These are phyloP conservation scores for Theretra japonica DNA, from an alignment of 2,888 invertebrate species.

Conservation along the genomic window DNA sequence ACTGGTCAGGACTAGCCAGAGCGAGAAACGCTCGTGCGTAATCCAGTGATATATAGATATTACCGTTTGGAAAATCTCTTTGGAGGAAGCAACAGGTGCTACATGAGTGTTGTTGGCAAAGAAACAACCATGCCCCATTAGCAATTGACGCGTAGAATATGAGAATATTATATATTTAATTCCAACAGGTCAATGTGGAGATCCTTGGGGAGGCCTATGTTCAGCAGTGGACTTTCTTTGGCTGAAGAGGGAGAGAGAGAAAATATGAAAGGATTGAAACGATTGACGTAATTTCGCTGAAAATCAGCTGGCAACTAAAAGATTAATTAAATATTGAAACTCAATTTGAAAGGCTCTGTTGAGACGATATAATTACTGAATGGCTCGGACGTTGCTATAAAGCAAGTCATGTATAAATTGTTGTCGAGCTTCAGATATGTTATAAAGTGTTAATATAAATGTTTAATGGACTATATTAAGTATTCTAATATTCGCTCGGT, in stretches of 20 bases:
- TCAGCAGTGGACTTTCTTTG: too few relatives aligned
- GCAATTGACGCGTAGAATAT: conserved; percentile 40
- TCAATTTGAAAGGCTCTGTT: conserved; percentile 39
- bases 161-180: too few relatives aligned
- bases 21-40: conserved; percentile 76
- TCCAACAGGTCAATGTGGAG: too few relatives aligned
- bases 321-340: conserved; percentile 46
- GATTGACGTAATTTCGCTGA: conserved; percentile 47
- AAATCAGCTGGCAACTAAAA: conserved; percentile 40
- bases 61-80: conserved; percentile 9
- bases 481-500: conserved; percentile 36
- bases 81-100: conserved; percentile 29
- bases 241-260: too few relatives aligned
- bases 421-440: conserved; percentile 26
- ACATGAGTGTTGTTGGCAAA: conserved; percentile 7
- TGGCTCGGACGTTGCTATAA: conserved; percentile 3
- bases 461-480: conserved; percentile 28
- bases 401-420: conserved; percentile 29
- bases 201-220: too few relatives aligned
- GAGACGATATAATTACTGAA: conserved; percentile 26
- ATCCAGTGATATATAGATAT: conserved; percentile 75
- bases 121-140: conserved; percentile 32
- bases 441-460: conserved; percentile 21
- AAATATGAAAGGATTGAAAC: conserved; percentile 49
- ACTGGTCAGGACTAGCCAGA: conserved; percentile 75